These are phyloP conservation scores for Tenualosa ilisha DNA, from an alignment of 2,797 vertebrate genomes.

Conservation along the genomic window DNA sequence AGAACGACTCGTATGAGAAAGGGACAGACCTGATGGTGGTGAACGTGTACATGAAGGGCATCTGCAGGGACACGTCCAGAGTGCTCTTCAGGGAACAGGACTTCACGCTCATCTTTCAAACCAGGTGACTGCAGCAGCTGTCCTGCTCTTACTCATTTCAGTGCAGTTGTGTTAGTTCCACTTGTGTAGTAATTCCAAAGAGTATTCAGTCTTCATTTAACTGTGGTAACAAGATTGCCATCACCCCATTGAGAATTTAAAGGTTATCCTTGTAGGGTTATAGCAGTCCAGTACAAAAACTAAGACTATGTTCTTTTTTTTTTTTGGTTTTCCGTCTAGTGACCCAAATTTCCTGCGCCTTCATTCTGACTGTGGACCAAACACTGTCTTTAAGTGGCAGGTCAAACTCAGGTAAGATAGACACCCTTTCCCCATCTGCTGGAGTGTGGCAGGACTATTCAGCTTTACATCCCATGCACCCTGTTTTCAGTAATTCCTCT, in stretches of 20 bases:
- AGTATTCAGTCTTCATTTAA: too few species aligned
- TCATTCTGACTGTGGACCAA: constrained; percentile 87
- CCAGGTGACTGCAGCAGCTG: constrained; percentile 76
- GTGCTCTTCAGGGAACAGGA: constrained; percentile 97
- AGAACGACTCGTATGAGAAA: constrained; percentile 96
- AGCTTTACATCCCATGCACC: not conserved
- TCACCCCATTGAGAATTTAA: too few species aligned
- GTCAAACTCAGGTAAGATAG: constrained; percentile 93
- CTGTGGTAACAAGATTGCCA: too few species aligned
- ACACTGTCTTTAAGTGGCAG: constrained; percentile 96
- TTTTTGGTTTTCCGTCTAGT: constrained; percentile 65
- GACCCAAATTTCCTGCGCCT: constrained; percentile 89
- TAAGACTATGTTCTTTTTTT: not conserved
- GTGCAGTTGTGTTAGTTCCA: too few species aligned
- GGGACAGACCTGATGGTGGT: constrained; percentile 97
- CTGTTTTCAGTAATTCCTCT: not conserved
- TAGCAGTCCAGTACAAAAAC: not conserved
- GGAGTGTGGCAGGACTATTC: not conserved
- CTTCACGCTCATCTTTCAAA: constrained; percentile 95
- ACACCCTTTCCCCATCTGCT: not conserved
- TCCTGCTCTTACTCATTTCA: too few species aligned
- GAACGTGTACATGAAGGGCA: constrained; percentile 92
- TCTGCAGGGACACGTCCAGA: constrained; percentile 83
- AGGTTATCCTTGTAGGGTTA: too few species aligned
- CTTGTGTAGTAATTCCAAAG: not conserved